phyloP scores from a whole-genome alignment of 2,888 invertebrate genomes.

The Chloromyia formosa region DNA sequence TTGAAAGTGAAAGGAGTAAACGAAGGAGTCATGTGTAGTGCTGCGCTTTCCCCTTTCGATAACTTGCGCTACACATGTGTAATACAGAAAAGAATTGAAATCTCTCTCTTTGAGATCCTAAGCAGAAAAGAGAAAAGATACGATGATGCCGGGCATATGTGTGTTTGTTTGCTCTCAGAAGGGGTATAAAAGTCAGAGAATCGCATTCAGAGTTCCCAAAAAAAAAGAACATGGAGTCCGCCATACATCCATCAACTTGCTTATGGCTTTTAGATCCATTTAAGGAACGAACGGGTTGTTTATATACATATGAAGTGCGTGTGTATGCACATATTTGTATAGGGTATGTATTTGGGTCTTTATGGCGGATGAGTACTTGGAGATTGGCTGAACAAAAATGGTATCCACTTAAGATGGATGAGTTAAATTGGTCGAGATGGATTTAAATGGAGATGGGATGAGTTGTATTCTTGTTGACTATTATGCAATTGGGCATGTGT shows the following conservation, averaged over 20 bases:
- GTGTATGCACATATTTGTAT: neutral
- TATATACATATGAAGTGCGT: neutral
- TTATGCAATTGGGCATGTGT: no score
- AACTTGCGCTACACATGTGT: neutral
- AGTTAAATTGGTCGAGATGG: conserved; percentile 33
- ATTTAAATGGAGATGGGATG: conserved; percentile 7
- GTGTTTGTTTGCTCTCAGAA: neutral
- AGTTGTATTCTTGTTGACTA: neutral
- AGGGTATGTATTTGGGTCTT: neutral
- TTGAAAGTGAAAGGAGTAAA: conserved; percentile 38
- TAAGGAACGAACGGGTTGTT: neutral
- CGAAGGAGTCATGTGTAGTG: neutral
- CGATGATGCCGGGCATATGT: neutral
- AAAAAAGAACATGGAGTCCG: neutral
- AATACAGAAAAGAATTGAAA: no score
- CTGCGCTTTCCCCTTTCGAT: conserved; percentile 21
- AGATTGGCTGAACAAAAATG: neutral
- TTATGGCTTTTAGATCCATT: neutral
- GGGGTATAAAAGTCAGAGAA: neutral
- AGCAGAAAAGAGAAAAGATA: conserved; percentile 4
- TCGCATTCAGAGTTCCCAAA: neutral
- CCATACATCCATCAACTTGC: neutral
- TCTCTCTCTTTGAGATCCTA: no score
- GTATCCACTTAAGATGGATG: conserved; percentile 20
- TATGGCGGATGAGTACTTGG: neutral